These are phyloP conservation scores for Mylabris phalerata DNA, from an alignment of 1,140 invertebrate genomes.

Conservation along the genomic window DNA sequence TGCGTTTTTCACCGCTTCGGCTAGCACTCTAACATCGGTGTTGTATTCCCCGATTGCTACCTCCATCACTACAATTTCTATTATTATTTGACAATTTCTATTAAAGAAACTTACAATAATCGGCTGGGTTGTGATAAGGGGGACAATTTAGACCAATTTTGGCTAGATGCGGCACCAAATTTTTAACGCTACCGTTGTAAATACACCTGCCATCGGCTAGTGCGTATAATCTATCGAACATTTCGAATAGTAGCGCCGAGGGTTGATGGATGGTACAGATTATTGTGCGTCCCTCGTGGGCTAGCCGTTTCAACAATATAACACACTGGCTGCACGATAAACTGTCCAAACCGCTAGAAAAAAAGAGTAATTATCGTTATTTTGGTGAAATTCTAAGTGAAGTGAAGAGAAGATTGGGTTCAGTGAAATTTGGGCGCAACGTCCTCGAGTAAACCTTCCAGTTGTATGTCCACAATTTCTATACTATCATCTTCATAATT, in stretches of 20 bases:
- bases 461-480: no score
- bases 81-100: background rate
- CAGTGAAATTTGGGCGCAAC: no score
- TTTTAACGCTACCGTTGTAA: slow-evolving; percentile 70
- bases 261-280: slow-evolving; percentile 97
- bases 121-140: slow-evolving; percentile 91
- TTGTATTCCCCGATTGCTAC: slow-evolving; percentile 69
- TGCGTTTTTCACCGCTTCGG: slow-evolving; percentile 32
- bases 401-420: background rate
- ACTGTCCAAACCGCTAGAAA: slow-evolving; percentile 81
- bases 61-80: slow-evolving; percentile 66
- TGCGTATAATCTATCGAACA: slow-evolving; percentile 93
- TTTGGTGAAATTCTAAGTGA: slow-evolving; percentile 2
- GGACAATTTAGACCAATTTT: slow-evolving; percentile 77
- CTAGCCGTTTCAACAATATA: slow-evolving; percentile 70
- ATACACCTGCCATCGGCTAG: slow-evolving; percentile 81
- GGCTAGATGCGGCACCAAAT: slow-evolving; percentile 75
- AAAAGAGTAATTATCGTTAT: background rate
- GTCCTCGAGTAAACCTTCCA: no score
- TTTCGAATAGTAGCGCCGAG: slow-evolving; percentile 89
- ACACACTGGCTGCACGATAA: slow-evolving; percentile 85
- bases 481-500: no score
- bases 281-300: slow-evolving; percentile 81
- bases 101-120: slow-evolving; percentile 68
- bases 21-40: slow-evolving; percentile 50